phyloP scores from a whole-genome alignment of 1,140 invertebrate genomes.

The Orchestia grillus region DNA sequence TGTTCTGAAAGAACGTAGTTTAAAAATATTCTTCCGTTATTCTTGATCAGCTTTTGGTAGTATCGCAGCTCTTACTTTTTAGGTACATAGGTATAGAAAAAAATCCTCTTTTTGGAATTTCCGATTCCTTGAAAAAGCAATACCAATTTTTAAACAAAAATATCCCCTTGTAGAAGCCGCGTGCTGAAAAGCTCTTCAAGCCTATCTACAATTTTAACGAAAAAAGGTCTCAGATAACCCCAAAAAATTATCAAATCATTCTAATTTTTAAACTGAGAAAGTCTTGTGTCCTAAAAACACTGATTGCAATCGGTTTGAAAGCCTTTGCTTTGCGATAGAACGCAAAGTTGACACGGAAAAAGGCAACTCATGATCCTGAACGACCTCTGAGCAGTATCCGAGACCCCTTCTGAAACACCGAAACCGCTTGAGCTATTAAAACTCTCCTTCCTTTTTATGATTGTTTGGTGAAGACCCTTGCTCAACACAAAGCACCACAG shows the following conservation, averaged over 20 bases:
- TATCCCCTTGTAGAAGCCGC: not conserved
- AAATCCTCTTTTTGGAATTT: not conserved
- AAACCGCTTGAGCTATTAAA: not conserved
- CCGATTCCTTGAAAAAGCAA: not conserved
- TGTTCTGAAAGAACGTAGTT: no score
- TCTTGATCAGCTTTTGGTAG: no score
- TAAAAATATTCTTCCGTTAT: no score
- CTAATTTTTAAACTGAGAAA: not conserved
- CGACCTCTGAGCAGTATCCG: not conserved
- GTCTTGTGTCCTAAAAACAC: not conserved
- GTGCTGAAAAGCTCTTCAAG: not conserved
- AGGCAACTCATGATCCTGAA: not conserved
- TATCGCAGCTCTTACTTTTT: no score
- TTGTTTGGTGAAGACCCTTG: not conserved
- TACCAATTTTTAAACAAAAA: not conserved
- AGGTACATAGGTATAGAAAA: not conserved
- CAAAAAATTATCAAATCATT: not conserved
- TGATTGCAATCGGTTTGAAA: not conserved
- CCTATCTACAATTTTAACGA: not conserved
- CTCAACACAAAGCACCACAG: not conserved
- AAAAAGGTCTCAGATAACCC: not conserved
- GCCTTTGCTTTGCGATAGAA: not conserved
- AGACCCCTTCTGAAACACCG: not conserved
- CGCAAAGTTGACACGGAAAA: not conserved
- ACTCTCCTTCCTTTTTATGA: not conserved